Conservation (phyloP, 2,888 invertebrate genomes). For the Tetranychus piercei region DNA sequence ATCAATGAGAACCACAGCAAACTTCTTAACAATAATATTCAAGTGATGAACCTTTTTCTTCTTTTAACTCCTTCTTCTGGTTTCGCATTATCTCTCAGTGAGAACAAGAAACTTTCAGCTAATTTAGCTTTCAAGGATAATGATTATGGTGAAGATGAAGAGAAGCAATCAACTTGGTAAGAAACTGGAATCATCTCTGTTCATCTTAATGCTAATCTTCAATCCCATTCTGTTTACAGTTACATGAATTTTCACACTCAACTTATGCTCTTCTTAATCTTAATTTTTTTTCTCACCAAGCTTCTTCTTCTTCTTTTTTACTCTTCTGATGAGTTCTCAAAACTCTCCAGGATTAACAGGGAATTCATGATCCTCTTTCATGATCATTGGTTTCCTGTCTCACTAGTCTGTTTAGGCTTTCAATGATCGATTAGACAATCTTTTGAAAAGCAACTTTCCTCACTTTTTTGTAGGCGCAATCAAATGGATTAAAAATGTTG, state of each 20-base stretch:
- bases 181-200: not conserved
- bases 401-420: not conserved
- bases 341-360: not conserved
- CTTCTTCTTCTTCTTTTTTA: not conserved
- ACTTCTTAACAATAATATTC: too few relatives aligned
- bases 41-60: too few relatives aligned
- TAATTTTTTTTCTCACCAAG: not conserved
- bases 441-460: not conserved
- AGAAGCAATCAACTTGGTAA: not conserved
- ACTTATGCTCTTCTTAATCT: not conserved
- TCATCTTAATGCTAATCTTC: not conserved
- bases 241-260: slow-evolving; percentile 1
- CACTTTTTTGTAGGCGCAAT: too few relatives aligned
- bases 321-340: not conserved
- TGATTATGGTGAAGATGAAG: not conserved
- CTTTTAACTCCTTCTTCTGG: too few relatives aligned
- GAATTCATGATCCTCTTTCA: not conserved
- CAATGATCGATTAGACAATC: not conserved
- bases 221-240: not conserved
- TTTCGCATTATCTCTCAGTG: too few relatives aligned
- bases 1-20: too few relatives aligned
- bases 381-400: not conserved
- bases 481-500: too few relatives aligned
- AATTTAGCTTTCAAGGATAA: not conserved
- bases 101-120: not conserved